Percentiles rank a stretch among this genome's conserved stretches.
Conservation (phyloP, 2,113 vertebrate species). For the Columba livia region DNA sequence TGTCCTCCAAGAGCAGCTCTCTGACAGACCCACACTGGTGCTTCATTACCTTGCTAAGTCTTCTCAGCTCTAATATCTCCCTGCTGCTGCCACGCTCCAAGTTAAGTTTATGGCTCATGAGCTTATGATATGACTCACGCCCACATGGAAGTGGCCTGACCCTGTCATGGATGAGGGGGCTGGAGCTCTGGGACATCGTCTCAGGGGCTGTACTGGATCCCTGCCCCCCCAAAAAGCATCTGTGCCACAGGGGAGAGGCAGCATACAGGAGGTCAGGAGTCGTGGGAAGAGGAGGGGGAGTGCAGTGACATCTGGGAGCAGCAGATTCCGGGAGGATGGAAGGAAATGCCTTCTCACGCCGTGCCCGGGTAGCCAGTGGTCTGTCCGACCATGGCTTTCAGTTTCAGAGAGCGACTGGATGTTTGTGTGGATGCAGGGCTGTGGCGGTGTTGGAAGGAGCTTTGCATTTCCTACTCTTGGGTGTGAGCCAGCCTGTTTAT, state of each 20-base stretch:
- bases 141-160: neutral
- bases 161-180: rapidly evolving
- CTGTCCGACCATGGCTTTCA: neutral
- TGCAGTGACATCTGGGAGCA: neutral
- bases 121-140: neutral
- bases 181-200: neutral
- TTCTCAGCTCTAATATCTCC: neutral
- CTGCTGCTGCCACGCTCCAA: neutral
- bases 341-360: neutral
- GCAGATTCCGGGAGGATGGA: neutral
- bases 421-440: neutral
- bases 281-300: constrained; percentile 36
- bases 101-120: neutral
- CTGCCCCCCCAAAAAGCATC: rapidly evolving
- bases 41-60: neutral
- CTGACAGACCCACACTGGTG: neutral
- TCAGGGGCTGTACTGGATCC: neutral
- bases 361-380: neutral
- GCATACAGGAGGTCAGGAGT: constrained; percentile 35
- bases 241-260: neutral
- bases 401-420: neutral
- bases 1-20: neutral
- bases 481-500: neutral
- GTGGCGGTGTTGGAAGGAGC: neutral
- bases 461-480: constrained; percentile 47